Percentiles rank a stretch among this genome's conserved stretches.
These are phyloP conservation scores for Hiodon alosoides DNA, from an alignment of 2,113 vertebrate genomes.

Conservation along the genomic window DNA sequence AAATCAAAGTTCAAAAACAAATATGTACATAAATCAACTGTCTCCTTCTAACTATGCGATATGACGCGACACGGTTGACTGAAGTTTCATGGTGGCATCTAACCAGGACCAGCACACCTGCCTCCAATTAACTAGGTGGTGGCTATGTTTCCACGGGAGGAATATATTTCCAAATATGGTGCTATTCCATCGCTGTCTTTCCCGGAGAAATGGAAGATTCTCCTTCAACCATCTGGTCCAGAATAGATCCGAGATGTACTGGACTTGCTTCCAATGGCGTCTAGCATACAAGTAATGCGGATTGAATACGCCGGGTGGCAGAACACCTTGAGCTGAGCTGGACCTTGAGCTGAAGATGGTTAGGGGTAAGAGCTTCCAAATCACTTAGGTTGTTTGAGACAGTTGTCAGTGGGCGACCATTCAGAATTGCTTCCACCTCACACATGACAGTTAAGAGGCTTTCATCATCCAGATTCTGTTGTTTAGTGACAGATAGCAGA, in stretches of 20 bases:
- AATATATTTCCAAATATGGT: not conserved
- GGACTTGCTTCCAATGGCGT: too few relatives aligned
- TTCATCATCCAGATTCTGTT: constrained; percentile 17
- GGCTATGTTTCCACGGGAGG: too few relatives aligned
- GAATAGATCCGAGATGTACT: constrained; percentile 5
- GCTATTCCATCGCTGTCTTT: not conserved
- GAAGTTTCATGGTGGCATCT: not conserved
- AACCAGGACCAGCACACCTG: too few relatives aligned
- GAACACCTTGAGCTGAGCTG: constrained; percentile 1
- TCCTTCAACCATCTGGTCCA: constrained; percentile 11
- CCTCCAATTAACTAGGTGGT: too few relatives aligned
- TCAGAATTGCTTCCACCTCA: constrained; percentile 4
- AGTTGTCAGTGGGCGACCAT: constrained; percentile 6
- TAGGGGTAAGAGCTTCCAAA: constrained; percentile 11
- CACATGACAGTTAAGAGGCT: constrained; percentile 8
- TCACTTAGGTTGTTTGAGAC: constrained; percentile 6
- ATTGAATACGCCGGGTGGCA: too few relatives aligned
- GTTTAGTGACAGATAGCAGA: constrained; percentile 2
- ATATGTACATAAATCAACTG: too few relatives aligned
- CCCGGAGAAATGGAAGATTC: constrained; percentile 10
- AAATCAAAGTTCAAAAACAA: too few relatives aligned
- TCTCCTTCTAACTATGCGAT: too few relatives aligned
- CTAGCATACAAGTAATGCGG: constrained; percentile 3
- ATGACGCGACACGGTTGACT: too few relatives aligned
- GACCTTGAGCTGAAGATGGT: too few relatives aligned